A percentile compares a stretch with the other conserved stretches of the same genome.
These are phyloP conservation scores for Drosophila saltans DNA, from an alignment of 1,140 invertebrate genomes.

Conservation along the genomic window DNA sequence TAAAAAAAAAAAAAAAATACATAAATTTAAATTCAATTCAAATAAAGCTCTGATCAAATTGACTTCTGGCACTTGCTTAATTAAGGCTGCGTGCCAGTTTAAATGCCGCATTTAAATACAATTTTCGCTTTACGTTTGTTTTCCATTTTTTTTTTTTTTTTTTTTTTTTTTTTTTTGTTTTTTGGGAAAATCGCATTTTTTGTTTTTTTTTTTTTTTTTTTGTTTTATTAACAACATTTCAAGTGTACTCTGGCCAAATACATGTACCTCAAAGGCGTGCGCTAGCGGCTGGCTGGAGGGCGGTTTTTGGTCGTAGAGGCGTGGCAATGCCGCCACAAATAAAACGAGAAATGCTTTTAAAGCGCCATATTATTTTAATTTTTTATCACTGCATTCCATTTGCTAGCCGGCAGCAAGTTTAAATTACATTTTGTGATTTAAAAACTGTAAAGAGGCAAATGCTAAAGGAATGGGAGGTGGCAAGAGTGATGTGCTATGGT, in stretches of 20 bases:
- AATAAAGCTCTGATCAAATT: slow-evolving; percentile 20
- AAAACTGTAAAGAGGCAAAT: slow-evolving; percentile 54
- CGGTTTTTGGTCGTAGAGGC: not conserved
- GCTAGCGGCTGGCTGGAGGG: slow-evolving; percentile 2
- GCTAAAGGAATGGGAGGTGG: not conserved
- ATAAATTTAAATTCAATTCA: slow-evolving; percentile 24
- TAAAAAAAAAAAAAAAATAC: not conserved
- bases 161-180: not conserved
- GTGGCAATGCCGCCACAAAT: not conserved
- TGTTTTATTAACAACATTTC: slow-evolving; percentile 14
- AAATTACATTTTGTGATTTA: slow-evolving; percentile 70
- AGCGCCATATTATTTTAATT: slow-evolving; percentile 47
- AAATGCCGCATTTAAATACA: slow-evolving; percentile 20
- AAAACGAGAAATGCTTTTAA: slow-evolving; percentile 20
- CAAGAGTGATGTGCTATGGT: not conserved
- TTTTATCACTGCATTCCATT: slow-evolving; percentile 54
- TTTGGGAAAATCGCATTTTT: not conserved
- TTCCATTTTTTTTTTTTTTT: not conserved
- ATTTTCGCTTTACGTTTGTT: slow-evolving; percentile 5
- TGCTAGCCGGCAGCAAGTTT: slow-evolving; percentile 57
- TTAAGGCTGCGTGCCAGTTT: slow-evolving; percentile 18
- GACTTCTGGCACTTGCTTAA: slow-evolving; percentile 29
- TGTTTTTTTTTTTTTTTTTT: not conserved
- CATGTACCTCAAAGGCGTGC: slow-evolving; percentile 14
- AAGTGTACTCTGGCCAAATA: slow-evolving; percentile 18